phyloP scores from a whole-genome alignment of 2,113 vertebrate genomes.

The Chaenogobius annularis region DNA sequence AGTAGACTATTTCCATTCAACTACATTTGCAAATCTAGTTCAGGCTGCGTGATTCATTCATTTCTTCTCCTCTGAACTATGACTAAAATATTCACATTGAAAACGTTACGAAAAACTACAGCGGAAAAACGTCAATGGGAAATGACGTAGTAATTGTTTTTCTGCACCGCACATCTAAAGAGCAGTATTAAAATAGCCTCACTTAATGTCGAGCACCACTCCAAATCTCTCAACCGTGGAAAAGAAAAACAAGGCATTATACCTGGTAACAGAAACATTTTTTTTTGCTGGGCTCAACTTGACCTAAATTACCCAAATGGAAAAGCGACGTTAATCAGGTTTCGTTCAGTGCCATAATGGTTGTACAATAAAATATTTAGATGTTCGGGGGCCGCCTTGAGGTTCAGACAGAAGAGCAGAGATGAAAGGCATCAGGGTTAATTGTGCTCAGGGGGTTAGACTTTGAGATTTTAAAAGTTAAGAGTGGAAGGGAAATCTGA shows the following conservation, averaged over 20 bases:
- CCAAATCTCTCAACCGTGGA: constrained; percentile 20
- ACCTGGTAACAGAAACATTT: background rate
- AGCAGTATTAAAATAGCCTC: constrained; percentile 41
- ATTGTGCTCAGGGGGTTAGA: constrained; percentile 3
- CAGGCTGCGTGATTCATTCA: background rate
- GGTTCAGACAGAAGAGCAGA: constrained; percentile 8
- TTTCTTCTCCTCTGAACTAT: constrained; percentile 8
- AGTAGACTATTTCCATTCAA: background rate
- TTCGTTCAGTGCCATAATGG: constrained; percentile 4
- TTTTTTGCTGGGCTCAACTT: constrained; percentile 20
- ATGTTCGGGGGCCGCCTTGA: constrained; percentile 17
- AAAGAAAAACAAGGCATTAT: background rate
- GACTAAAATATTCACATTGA: constrained; percentile 9
- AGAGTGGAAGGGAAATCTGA: background rate
- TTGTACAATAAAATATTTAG: constrained; percentile 19
- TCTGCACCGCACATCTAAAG: constrained; percentile 29
- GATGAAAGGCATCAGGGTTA: constrained; percentile 10
- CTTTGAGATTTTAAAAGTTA: background rate
- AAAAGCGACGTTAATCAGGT: constrained; percentile 12
- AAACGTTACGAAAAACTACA: constrained; percentile 29
- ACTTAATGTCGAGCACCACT: constrained; percentile 41
- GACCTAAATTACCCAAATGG: constrained; percentile 47
- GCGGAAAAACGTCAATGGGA: constrained; percentile 27
- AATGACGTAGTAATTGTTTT: constrained; percentile 47
- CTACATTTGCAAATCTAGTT: constrained; percentile 19